Percentiles rank a stretch among this genome's conserved stretches.
phyloP scores from a whole-genome alignment of 2,797 vertebrate genomes.

The Alfaro cultratus region DNA sequence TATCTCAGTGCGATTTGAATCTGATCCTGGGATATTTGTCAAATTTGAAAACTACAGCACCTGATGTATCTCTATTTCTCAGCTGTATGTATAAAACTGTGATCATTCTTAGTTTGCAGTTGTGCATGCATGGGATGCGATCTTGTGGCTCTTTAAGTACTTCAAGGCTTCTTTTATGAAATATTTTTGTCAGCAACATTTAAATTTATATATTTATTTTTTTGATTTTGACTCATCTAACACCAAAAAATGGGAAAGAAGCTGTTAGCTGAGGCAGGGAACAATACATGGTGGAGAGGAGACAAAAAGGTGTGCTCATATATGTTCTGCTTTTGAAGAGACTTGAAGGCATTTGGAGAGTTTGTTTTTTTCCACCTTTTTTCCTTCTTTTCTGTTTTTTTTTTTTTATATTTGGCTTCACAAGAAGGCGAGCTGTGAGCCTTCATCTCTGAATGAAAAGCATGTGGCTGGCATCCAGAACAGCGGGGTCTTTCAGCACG shows the following conservation, averaged over 20 bases:
- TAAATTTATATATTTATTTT: conserved; percentile 13
- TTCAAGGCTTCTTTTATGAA: conserved; percentile 26
- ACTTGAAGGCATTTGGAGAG: conserved; percentile 79
- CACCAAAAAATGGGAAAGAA: conserved; percentile 20
- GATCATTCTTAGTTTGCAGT: conserved; percentile 12
- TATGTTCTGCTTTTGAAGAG: conserved; percentile 74
- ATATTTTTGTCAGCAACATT: conserved; percentile 34
- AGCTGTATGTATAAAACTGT: conserved; percentile 30
- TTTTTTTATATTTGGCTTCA: conserved; percentile 80
- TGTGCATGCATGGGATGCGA: conserved; percentile 2
- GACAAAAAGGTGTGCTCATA: conserved; percentile 70
- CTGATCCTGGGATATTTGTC: conserved; percentile 59
- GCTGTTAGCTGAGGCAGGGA: conserved; percentile 26
- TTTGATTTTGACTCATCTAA: conserved; percentile 17
- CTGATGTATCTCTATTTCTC: conserved; percentile 44
- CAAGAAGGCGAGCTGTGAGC: conserved; percentile 83
- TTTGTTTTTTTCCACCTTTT: conserved; percentile 71
- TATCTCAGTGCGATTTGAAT: conserved; percentile 72
- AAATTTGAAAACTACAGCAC: conserved; percentile 58
- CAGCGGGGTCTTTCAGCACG: conserved; percentile 87
- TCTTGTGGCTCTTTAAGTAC: conserved; percentile 10
- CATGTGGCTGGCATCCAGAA: conserved; percentile 88
- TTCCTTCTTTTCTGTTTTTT: conserved; percentile 20
- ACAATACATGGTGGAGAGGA: conserved; percentile 37
- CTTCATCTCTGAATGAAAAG: conserved; percentile 89